Evolutionary conservation across 1,140 invertebrate species (phyloP).

Genomic region (Musca vetustissima): DNA sequence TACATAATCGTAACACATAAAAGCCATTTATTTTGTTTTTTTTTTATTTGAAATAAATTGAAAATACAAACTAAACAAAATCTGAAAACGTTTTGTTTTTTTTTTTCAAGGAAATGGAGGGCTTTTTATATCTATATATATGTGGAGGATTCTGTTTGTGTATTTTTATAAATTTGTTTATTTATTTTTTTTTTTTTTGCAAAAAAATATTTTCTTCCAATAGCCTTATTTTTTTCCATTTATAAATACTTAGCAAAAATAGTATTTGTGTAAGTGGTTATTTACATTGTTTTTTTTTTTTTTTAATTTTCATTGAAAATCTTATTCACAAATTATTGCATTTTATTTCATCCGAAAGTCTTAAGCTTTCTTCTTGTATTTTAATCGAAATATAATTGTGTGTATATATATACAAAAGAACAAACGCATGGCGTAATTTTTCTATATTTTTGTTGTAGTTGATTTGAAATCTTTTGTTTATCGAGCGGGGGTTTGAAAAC

Average conservation of each 20-base stretch:
- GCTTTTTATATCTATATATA: slow-evolving; percentile 9
- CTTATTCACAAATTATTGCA: slow-evolving; percentile 23
- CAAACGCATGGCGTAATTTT: no score
- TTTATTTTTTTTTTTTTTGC: slow-evolving; percentile 4
- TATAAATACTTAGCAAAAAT: slow-evolving; percentile 24
- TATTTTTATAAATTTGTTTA: neutral
- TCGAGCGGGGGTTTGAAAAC: no score
- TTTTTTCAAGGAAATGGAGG: slow-evolving; percentile 10
- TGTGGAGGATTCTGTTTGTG: no score
- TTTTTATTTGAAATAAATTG: slow-evolving; percentile 15
- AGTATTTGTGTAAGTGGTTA: neutral
- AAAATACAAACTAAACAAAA: slow-evolving; percentile 14
- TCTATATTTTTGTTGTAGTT: no score
- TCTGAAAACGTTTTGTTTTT: neutral
- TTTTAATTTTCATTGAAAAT: slow-evolving; percentile 18
- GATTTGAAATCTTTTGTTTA: no score
- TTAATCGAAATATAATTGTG: no score
- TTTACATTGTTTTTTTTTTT: slow-evolving; percentile 2
- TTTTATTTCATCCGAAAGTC: slow-evolving; percentile 4
- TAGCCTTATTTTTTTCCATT: neutral
- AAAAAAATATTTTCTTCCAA: slow-evolving; percentile 11
- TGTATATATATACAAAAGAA: no score
- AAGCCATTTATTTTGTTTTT: slow-evolving; percentile 15
- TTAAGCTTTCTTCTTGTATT: neutral
- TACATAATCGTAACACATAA: slow-evolving; percentile 4